Evolutionary conservation across 2,888 invertebrate genomes (phyloP).

Genomic region (Oscheius sp.): DNA sequence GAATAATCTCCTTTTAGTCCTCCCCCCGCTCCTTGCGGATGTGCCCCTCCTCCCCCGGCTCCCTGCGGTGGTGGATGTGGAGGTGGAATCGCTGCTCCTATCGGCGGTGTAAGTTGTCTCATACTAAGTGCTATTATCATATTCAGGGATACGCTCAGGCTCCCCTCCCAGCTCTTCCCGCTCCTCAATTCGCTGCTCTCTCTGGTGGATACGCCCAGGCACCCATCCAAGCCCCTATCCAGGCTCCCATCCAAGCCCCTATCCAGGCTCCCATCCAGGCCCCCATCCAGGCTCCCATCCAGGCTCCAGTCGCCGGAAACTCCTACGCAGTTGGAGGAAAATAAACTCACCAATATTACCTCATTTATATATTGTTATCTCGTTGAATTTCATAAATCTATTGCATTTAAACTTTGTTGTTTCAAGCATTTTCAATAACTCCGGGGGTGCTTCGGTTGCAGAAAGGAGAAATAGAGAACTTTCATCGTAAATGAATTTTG

Average conservation of each 20-base stretch:
- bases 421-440: no score
- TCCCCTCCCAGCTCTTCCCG: conserved; percentile 10
- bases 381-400: conserved; percentile 19
- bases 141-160: conserved; percentile 41
- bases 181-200: neutral
- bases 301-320: conserved; percentile 36
- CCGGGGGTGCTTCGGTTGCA: no score
- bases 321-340: conserved; percentile 36
- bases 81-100: conserved; percentile 47
- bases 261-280: neutral
- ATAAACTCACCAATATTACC: conserved; percentile 4
- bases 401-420: neutral
- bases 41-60: conserved; percentile 24
- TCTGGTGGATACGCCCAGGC: conserved; percentile 25
- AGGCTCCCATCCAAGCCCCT: conserved; percentile 33
- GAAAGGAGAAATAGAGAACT: no score
- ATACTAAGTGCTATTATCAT: neutral
- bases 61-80: conserved; percentile 36
- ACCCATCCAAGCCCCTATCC: conserved; percentile 36
- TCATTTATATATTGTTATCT: conserved; percentile 26
- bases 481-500: no score
- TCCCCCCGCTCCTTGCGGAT: conserved; percentile 44
- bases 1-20: conserved; percentile 39
- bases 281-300: conserved; percentile 2
- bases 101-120: conserved; percentile 8